These are phyloP conservation scores for Neogobius melanostomus DNA, from an alignment of 2,113 vertebrate genomes.

Conservation along the genomic window DNA sequence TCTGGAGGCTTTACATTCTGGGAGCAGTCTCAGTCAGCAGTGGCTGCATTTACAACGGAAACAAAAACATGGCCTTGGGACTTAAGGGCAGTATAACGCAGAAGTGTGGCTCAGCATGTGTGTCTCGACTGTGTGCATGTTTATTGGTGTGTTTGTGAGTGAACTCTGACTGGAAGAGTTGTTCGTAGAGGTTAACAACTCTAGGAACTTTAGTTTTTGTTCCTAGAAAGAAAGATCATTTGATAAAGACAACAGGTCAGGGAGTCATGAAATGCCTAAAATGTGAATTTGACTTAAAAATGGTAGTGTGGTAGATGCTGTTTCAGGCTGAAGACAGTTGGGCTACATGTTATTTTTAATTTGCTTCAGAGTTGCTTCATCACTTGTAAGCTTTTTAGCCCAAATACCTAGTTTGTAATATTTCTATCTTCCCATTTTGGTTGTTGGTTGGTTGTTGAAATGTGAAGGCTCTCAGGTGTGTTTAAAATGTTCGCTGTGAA, in stretches of 20 bases:
- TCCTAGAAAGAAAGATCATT: conserved; percentile 16
- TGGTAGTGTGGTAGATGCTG: not conserved
- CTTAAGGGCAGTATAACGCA: conserved; percentile 43
- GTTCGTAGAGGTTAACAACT: conserved; percentile 14
- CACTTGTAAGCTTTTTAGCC: too few relatives aligned
- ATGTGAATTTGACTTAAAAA: conserved; percentile 35
- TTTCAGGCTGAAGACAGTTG: too few relatives aligned
- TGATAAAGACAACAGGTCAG: not conserved
- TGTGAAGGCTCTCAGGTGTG: too few relatives aligned
- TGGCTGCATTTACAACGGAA: conserved; percentile 62
- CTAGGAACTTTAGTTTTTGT: too few relatives aligned
- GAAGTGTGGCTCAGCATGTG: conserved; percentile 31
- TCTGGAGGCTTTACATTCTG: conserved; percentile 59
- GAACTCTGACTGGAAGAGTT: conserved; percentile 18
- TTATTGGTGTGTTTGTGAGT: conserved; percentile 30
- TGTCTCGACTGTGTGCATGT: conserved; percentile 26
- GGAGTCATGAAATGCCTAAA: conserved; percentile 39
- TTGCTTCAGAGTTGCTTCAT: too few relatives aligned
- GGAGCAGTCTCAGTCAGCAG: conserved; percentile 51
- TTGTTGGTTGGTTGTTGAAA: too few relatives aligned
- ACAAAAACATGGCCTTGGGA: conserved; percentile 70
- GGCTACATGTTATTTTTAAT: too few relatives aligned
- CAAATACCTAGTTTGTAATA: too few relatives aligned
- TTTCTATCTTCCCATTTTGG: too few relatives aligned
- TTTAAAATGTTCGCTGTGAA: too few relatives aligned